phyloP scores from a whole-genome alignment of 2,888 invertebrate species.

The Pterostichus madidus region DNA sequence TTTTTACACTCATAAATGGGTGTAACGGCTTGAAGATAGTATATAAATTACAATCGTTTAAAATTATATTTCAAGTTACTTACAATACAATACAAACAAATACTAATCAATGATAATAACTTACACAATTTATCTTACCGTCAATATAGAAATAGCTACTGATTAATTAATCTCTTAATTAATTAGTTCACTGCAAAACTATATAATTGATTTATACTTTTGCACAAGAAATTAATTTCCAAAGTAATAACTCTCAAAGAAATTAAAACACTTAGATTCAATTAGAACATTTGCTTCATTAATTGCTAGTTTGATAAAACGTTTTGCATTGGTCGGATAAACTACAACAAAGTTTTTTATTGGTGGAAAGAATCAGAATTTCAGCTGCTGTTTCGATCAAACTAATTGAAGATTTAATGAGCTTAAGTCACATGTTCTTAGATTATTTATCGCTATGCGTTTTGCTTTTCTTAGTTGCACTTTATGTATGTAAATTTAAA shows the following conservation, averaged over 20 bases:
- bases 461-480: constrained; percentile 9
- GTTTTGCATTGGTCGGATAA: constrained; percentile 19
- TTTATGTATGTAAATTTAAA: no score
- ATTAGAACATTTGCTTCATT: neutral
- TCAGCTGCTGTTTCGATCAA: constrained; percentile 44
- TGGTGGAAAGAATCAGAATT: constrained; percentile 18
- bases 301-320: constrained; percentile 13
- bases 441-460: constrained; percentile 10
- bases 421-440: constrained; percentile 14
- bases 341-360: constrained; percentile 7
- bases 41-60: no score
- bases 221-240: neutral
- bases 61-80: no score
- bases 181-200: neutral
- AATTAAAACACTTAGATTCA: neutral
- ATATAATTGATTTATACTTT: constrained; percentile 5
- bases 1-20: no score
- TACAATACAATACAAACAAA: no score
- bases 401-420: constrained; percentile 45
- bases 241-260: neutral
- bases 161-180: neutral
- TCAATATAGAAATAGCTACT: neutral
- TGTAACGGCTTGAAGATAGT: no score
- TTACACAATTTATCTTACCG: neutral
- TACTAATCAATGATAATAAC: no score